Evolutionary conservation across 37 sponge, comb jelly and placozoan species (phyloP).

Genomic region (Oopsacas minuta): DNA sequence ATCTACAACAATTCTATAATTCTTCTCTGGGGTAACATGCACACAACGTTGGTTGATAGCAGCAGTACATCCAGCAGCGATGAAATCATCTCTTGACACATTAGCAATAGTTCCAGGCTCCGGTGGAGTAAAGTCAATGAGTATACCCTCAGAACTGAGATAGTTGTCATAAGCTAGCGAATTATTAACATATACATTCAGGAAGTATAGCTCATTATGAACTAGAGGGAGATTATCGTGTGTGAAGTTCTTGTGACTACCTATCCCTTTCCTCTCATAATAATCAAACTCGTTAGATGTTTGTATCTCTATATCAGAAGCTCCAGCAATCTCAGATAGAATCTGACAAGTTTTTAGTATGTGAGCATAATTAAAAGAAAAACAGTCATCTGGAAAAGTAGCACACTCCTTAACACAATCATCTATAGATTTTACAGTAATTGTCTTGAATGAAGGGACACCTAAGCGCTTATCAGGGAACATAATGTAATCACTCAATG

Average conservation of each 20-base stretch:
- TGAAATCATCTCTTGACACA: background rate
- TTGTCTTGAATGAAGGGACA: background rate
- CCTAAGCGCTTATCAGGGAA: background rate
- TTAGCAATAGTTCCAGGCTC: constrained; percentile 32
- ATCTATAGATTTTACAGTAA: background rate
- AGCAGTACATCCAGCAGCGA: background rate
- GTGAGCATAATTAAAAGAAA: background rate
- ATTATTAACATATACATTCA: constrained; percentile 49
- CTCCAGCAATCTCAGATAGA: background rate
- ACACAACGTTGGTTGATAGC: background rate
- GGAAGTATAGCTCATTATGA: constrained; percentile 35
- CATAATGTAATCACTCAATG: background rate
- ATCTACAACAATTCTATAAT: background rate
- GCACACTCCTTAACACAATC: background rate
- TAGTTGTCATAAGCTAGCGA: constrained; percentile 36
- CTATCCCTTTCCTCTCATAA: background rate
- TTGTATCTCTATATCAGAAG: background rate
- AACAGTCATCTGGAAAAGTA: background rate
- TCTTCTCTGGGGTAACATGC: background rate
- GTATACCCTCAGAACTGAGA: constrained; percentile 42
- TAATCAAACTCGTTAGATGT: background rate
- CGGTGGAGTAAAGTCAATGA: constrained; percentile 68
- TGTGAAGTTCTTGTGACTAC: constrained; percentile 26
- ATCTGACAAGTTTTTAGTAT: background rate
- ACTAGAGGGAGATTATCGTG: constrained; percentile 26